Percentiles rank a stretch among this genome's conserved stretches.
phyloP scores from a whole-genome alignment of 1,140 invertebrate genomes.

The Drosophila ambigua region DNA sequence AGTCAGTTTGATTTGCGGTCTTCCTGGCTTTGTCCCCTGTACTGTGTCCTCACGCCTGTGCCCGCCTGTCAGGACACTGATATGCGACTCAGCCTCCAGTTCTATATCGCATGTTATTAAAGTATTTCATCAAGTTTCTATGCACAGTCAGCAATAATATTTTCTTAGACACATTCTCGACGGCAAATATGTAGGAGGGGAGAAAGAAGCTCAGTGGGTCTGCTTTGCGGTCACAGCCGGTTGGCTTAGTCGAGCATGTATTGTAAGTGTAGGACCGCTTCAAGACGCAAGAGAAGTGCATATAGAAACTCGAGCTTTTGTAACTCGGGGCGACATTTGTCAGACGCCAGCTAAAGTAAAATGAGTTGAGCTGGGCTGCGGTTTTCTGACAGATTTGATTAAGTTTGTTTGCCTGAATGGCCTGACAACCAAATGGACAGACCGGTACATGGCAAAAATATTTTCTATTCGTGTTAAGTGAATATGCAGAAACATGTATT shows the following conservation, averaged over 20 bases:
- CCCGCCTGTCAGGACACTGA: conserved; percentile 66
- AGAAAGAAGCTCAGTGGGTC: neutral
- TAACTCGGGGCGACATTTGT: conserved; percentile 67
- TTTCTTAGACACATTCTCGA: conserved; percentile 68
- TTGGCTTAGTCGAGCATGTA: conserved; percentile 40
- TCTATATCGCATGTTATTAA: conserved; percentile 34
- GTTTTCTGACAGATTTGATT: conserved; percentile 70
- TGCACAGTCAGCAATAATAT: conserved; percentile 77
- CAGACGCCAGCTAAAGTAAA: conserved; percentile 35
- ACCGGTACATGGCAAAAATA: conserved; percentile 13
- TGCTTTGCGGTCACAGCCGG: conserved; percentile 54
- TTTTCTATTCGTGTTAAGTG: neutral
- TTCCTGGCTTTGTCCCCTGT: conserved; percentile 31
- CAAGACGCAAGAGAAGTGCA: conserved; percentile 45
- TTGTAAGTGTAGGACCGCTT: conserved; percentile 7
- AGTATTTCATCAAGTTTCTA: conserved; percentile 58
- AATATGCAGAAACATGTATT: too few relatives aligned
- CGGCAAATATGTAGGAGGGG: conserved; percentile 19
- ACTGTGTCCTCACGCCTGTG: conserved; percentile 11
- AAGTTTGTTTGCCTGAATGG: conserved; percentile 51
- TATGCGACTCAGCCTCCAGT: conserved; percentile 57
- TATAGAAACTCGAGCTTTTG: conserved; percentile 36
- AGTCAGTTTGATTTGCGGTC: conserved; percentile 77
- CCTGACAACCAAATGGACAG: conserved; percentile 16
- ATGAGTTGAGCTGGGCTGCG: conserved; percentile 59